Evolutionary conservation across 2,888 invertebrate genomes (phyloP).

Genomic region (Dryobota labecula): DNA sequence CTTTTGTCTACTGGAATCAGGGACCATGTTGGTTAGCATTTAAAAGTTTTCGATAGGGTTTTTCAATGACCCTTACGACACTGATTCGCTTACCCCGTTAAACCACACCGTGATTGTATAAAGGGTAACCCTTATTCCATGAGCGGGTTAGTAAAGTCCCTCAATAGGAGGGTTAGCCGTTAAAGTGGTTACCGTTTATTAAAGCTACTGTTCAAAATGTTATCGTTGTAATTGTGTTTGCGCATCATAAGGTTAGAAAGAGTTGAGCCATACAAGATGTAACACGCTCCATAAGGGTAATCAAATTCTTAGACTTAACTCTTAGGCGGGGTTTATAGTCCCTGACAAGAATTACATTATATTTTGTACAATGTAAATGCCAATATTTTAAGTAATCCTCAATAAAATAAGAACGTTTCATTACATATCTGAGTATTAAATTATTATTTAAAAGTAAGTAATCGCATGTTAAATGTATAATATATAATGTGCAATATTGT

Average conservation of each 20-base stretch:
- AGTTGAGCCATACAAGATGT: background rate
- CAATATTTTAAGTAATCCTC: background rate
- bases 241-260: background rate
- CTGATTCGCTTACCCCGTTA: background rate
- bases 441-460: background rate
- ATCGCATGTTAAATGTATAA: too few species aligned
- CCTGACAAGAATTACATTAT: background rate
- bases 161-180: background rate
- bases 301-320: background rate
- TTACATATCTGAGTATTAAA: background rate
- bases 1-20: background rate
- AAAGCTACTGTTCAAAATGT: background rate
- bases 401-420: background rate
- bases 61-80: too few species aligned
- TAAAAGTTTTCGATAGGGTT: background rate
- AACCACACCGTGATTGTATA: background rate
- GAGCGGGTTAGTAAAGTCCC: background rate
- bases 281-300: background rate
- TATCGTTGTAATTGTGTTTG: background rate
- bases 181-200: background rate
- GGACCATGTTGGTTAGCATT: background rate
- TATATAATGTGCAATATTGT: slow-evolving; percentile 13
- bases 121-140: slow-evolving; percentile 1
- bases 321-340: background rate
- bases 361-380: background rate